Base-by-base conservation (phyloP, 2,888 invertebrate genomes). In the Tenthredo distinguenda region DNA sequence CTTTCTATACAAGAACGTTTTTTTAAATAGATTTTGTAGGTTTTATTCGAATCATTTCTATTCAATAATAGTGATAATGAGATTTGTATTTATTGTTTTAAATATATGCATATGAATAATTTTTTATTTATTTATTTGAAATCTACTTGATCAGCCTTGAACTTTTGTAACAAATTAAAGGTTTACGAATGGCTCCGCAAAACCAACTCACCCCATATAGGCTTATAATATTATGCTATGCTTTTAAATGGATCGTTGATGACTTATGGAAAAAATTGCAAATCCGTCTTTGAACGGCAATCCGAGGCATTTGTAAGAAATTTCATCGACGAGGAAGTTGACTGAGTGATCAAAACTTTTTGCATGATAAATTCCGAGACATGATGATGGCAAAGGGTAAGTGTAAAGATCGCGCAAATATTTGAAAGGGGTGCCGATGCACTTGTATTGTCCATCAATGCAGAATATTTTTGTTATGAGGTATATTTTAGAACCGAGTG, bases 381-480 rank as follows among this genome's bases (percentile, higher is more conserved):
- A 9, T 58, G 58, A 58, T n/a, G 68, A 68, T 31, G 68, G 68
- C 12, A 68, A 15, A 31, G 68, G 68, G 68, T 68, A 26, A 31
- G 26, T 31, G 68, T 68, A 68, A 68, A 68, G 68, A 68, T 68
- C 68, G 10, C 34, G 31, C 68, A 68, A 26, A 26, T 34, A 68
- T 68, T 34, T 68, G 15, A 68, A 68, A 10, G 68, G 34, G 1
- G 1, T 68, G 3, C 68, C 68, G 18, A 68, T 68, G 31, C 68
- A 68, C 34, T 68, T 68, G 31, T 68, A 68, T 26, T 68, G 31
- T 68, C 68, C 68, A 31, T 68, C 26, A 31, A 68, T 68, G 68
- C 31, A 68, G 15, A 68, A 68, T 5, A 68, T 31, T 68, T 31
- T 68, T 1, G 7, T 31, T 9, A 68, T 68, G 34, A 68, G 10